Conservation (phyloP, 2,888 invertebrate species). For the Leptopilina syphax region DNA sequence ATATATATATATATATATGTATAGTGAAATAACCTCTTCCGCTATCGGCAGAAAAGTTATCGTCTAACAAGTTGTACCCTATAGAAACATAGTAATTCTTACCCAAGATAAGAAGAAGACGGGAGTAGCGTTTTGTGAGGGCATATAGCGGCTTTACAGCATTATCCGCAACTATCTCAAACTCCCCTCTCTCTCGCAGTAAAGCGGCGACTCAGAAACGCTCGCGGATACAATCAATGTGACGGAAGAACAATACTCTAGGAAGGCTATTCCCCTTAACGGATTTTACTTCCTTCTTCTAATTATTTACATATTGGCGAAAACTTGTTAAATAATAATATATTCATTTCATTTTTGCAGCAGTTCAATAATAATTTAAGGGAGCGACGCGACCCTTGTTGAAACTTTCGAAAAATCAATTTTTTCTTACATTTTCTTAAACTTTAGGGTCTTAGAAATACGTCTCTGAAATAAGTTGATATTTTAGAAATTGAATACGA, state of each 20-base stretch:
- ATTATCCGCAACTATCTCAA: conserved; percentile 52
- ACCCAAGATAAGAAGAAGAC: conserved; percentile 57
- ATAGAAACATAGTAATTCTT: conserved; percentile 60
- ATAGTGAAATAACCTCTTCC: conserved; percentile 50
- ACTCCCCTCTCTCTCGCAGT: conserved; percentile 52
- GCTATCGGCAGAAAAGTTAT: conserved; percentile 58
- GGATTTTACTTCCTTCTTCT: conserved; percentile 3
- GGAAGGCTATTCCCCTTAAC: conserved; percentile 39
- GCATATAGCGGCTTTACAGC: conserved; percentile 46
- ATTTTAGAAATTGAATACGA: no score
- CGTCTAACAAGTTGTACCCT: conserved; percentile 61
- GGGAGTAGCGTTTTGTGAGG: conserved; percentile 52
- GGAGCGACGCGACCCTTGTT: no score
- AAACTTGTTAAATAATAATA: not conserved
- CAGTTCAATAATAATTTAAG: no score
- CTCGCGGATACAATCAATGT: conserved; percentile 46
- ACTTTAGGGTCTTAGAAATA: no score
- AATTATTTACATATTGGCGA: not conserved
- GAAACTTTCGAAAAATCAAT: no score
- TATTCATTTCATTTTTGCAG: not conserved
- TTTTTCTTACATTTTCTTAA: no score
- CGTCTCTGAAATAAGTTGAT: no score
- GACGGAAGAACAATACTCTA: conserved; percentile 54
- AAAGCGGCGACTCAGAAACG: conserved; percentile 23
- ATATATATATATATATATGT: not conserved